phyloP scores from a whole-genome alignment of 2,113 vertebrate genomes.

The Scytalopus superciliaris region DNA sequence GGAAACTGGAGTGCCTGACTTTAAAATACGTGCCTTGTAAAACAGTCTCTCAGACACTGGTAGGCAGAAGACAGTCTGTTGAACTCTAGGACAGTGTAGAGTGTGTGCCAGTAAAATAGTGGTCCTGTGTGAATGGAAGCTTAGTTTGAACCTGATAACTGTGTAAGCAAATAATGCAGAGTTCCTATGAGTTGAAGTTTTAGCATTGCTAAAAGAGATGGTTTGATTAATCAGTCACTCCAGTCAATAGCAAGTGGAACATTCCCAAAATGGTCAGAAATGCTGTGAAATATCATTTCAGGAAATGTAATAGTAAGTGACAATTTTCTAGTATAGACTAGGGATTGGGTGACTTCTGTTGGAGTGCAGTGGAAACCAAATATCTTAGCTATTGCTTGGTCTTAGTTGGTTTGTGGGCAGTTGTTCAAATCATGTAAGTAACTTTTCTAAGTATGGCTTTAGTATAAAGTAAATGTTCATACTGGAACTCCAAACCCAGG shows the following conservation, averaged over 20 bases:
- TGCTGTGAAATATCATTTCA: background rate
- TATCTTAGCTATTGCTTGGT: background rate
- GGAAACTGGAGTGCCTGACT: background rate
- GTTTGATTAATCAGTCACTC: background rate
- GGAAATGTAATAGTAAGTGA: background rate
- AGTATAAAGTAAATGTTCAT: background rate
- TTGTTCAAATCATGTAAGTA: background rate
- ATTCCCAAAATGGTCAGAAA: background rate
- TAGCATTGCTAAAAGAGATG: background rate
- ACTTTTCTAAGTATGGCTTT: background rate
- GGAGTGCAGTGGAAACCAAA: background rate
- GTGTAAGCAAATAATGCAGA: background rate
- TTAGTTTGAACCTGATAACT: background rate
- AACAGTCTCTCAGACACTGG: background rate
- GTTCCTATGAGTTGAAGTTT: background rate
- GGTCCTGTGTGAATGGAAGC: background rate
- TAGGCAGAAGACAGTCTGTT: background rate
- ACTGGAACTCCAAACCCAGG: background rate
- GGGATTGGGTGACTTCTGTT: background rate
- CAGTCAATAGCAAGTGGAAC: background rate
- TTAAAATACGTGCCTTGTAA: background rate
- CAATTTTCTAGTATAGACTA: background rate
- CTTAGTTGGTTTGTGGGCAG: background rate
- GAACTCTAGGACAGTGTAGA: background rate
- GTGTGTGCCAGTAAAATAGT: background rate